Conservation (phyloP, 1,140 invertebrate genomes). For the Hirudo medicinalis region DNA sequence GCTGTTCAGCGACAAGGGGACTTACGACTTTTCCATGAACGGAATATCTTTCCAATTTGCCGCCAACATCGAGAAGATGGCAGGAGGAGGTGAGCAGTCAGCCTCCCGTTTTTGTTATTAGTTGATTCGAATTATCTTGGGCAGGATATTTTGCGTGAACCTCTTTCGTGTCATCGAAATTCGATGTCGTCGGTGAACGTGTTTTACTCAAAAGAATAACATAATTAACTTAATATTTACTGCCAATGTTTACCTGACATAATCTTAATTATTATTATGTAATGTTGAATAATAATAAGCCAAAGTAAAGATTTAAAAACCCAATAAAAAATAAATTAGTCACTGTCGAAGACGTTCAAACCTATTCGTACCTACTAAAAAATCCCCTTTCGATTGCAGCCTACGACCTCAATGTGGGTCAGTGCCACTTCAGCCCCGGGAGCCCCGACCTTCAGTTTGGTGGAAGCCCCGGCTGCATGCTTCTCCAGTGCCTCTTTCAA, state of each 20-base stretch:
- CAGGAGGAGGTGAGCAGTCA: neutral
- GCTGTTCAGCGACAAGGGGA: neutral
- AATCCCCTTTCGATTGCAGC: neutral
- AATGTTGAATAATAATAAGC: too few species aligned
- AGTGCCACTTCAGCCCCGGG: neutral
- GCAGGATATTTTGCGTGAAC: neutral
- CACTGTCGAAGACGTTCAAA: too few species aligned
- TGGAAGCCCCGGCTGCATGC: constrained; percentile 6
- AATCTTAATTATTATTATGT: too few species aligned
- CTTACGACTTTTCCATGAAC: constrained; percentile 8
- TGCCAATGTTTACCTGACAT: too few species aligned
- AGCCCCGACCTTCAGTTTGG: constrained; percentile 2
- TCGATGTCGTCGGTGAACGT: too few species aligned
- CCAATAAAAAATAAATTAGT: too few species aligned
- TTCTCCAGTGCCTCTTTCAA: constrained; percentile 4
- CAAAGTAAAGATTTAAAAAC: too few species aligned
- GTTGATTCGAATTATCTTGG: neutral
- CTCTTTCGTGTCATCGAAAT: neutral
- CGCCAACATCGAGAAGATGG: neutral
- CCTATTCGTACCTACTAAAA: too few species aligned
- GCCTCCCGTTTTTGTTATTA: neutral
- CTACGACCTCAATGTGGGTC: neutral
- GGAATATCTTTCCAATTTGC: constrained; percentile 11
- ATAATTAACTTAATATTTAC: too few species aligned
- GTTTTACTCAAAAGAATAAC: neutral